phyloP scores from a whole-genome alignment of 2,113 vertebrate species.

The Columba livia region DNA sequence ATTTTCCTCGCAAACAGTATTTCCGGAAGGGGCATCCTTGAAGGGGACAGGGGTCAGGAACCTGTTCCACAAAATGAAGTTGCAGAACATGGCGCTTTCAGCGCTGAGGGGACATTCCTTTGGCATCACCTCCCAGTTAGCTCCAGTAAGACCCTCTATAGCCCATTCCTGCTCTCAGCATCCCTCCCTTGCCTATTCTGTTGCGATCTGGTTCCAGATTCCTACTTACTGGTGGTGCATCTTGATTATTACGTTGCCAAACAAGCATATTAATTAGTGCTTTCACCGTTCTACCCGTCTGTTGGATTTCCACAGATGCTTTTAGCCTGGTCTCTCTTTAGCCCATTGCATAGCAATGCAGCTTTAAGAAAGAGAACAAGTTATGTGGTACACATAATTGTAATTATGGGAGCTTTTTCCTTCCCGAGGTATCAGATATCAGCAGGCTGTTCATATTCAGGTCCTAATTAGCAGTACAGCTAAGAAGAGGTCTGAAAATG shows the following conservation, averaged over 20 bases:
- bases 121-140: rapidly evolving
- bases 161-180: not conserved
- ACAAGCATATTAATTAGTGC: not conserved
- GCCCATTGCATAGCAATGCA: not conserved
- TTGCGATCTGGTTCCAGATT: not conserved
- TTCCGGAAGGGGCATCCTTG: not conserved
- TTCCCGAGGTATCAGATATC: not conserved
- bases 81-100: not conserved
- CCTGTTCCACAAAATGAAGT: not conserved
- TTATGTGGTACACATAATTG: not conserved
- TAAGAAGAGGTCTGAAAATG: not conserved
- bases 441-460: not conserved
- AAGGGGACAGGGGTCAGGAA: not conserved
- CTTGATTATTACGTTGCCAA: not conserved
- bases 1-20: not conserved
- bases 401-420: not conserved
- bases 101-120: not conserved
- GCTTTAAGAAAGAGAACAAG: not conserved
- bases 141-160: not conserved
- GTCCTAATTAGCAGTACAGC: not conserved
- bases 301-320: not conserved
- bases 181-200: not conserved
- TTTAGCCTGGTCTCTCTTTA: not conserved
- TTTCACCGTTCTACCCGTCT: not conserved
- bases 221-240: not conserved